Conservation (phyloP, 1,140 invertebrate genomes). For the Dryas iulia region DNA sequence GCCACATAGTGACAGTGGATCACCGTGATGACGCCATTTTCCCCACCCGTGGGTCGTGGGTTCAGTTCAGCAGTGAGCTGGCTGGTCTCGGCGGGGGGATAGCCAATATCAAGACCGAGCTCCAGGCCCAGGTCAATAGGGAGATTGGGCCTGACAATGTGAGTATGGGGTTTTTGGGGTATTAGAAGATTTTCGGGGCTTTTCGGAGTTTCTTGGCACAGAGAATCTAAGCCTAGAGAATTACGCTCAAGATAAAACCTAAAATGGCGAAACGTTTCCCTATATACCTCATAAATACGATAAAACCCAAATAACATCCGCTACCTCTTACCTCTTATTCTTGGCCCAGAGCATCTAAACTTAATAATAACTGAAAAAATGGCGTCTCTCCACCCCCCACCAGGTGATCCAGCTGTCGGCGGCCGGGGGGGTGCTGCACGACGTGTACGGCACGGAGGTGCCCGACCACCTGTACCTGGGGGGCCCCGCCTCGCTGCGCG, state of each 20-base stretch:
- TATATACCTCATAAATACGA: too few species aligned
- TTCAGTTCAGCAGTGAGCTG: slow-evolving; percentile 88
- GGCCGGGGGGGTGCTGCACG: slow-evolving; percentile 85
- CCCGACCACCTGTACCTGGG: slow-evolving; percentile 93
- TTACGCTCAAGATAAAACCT: too few species aligned
- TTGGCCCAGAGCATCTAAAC: too few species aligned
- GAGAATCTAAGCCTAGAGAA: too few species aligned
- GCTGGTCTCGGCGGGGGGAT: slow-evolving; percentile 93
- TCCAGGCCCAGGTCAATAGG: slow-evolving; percentile 88
- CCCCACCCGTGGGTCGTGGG: slow-evolving; percentile 85
- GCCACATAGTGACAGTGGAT: slow-evolving; percentile 89
- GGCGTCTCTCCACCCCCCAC: too few species aligned
- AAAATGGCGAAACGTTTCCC: too few species aligned
- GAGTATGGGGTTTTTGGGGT: too few species aligned
- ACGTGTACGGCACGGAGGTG: slow-evolving; percentile 84
- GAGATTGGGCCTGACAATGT: slow-evolving; percentile 83
- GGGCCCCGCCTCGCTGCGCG: slow-evolving; percentile 90
- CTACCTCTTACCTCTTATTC: too few species aligned
- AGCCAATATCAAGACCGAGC: slow-evolving; percentile 91
- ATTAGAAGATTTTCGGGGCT: too few species aligned
- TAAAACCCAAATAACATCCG: too few species aligned
- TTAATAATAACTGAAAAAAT: too few species aligned
- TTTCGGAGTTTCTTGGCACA: too few species aligned
- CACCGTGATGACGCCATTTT: slow-evolving; percentile 89
- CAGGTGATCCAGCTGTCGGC: slow-evolving; percentile 88